Percentiles rank a stretch among this genome's conserved stretches.
Conservation (phyloP, 2,797 vertebrate genomes). For the Notoglanidium macrostoma region DNA sequence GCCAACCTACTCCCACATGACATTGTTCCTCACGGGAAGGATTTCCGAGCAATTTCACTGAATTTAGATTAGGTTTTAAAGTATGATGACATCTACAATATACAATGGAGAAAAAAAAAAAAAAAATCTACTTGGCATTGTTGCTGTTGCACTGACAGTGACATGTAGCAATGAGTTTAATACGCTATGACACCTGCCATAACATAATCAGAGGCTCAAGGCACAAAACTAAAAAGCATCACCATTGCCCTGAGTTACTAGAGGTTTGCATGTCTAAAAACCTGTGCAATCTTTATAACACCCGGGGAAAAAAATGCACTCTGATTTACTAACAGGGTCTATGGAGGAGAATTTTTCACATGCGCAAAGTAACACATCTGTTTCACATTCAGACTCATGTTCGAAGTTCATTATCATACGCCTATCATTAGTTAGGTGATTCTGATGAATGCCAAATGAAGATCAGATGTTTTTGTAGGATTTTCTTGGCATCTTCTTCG, state of each 20-base stretch:
- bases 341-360: not conserved
- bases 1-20: not conserved
- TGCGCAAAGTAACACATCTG: not conserved
- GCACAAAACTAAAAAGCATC: not conserved
- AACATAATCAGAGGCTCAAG: conserved; percentile 6
- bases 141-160: not conserved
- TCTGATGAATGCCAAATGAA: not conserved
- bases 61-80: conserved; percentile 32
- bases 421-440: not conserved
- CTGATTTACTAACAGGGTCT: not conserved
- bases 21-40: conserved; percentile 1
- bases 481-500: not conserved
- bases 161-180: conserved; percentile 15
- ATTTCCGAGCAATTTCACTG: conserved; percentile 25
- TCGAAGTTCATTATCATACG: not conserved
- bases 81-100: not conserved
- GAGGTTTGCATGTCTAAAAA: not conserved
- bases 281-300: not conserved
- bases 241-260: not conserved
- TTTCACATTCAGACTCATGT: not conserved
- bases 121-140: not conserved
- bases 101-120: not conserved
- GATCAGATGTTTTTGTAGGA: not conserved
- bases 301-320: not conserved
- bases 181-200: conserved; percentile 7